Evolutionary conservation across 1,140 invertebrate species (phyloP), one percentile per base, ranked within the genome.

Genomic region (Pogonomyrmex californicus): DNA sequence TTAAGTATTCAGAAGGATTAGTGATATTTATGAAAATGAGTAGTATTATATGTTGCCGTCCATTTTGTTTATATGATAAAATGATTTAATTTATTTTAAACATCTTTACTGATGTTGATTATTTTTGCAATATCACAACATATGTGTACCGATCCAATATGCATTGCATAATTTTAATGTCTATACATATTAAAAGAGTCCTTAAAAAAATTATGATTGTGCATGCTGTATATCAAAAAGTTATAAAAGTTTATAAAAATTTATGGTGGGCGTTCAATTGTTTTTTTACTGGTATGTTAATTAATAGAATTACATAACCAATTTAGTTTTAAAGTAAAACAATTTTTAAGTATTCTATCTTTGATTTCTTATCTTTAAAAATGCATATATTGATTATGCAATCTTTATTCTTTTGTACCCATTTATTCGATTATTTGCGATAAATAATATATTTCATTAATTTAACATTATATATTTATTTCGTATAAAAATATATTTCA

Each of bases 11-110:
- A 17, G 2, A 79, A 49, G 36, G 38, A 14, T 76, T 60, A 30
- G 10, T 78, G 38, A 73, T 82, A 73, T 60, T 73, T 38, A 41
- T 30, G n/a, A 62, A 47, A 30, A 47, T 73, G 36, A 73, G 38
- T 75, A 83, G 79, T 83, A 83, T 83, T 83, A 73, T 83, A 38
- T 60, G 41, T 83, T 75, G 79, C 79, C 79, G 79, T 83, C 79
- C 79, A 83, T 75, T 75, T 49, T 73, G 23, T 58, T 70, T 56
- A 41, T 33, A 12, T 38, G 7, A 14, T 81, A 73, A 54, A 7
- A 4, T 73, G 41, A 73, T 71, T 77, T 78, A 41, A 78, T 79
- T 82, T 23, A 81, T 56, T 70, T 70, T 33, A 12, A 14, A 12
- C 17, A 51, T 0, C 0, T 56, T 17, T 33, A 33, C n/a, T 54